A percentile compares a stretch with the other conserved stretches of the same genome.
Conservation (phyloP, 2,888 invertebrate species). For the Limenitis camilla region DNA sequence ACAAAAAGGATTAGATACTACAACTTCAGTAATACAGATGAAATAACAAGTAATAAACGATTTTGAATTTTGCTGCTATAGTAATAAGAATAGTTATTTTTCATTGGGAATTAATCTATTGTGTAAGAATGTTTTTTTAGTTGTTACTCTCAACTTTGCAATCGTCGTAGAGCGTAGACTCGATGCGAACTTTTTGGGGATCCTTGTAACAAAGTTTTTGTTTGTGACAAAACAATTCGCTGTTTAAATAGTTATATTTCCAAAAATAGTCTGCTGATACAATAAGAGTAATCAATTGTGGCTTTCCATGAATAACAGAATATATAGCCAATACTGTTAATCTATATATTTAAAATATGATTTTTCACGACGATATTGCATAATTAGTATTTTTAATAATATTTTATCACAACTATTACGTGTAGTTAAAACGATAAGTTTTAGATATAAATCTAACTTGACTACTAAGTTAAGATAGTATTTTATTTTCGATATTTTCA, state of each 20-base stretch:
- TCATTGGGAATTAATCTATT: neutral
- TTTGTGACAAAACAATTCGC: neutral
- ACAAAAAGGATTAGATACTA: slow-evolving; percentile 63
- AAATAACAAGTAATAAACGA: slow-evolving; percentile 14
- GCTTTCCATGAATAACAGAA: too few relatives aligned
- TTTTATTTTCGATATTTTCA: too few relatives aligned
- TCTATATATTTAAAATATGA: too few relatives aligned
- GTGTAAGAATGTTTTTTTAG: slow-evolving; percentile 48
- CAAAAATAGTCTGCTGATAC: too few relatives aligned
- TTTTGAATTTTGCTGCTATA: slow-evolving; percentile 30
- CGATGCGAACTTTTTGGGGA: slow-evolving; percentile 19
- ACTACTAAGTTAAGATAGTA: too few relatives aligned
- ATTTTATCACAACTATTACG: too few relatives aligned
- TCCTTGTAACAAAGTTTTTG: neutral
- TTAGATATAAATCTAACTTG: too few relatives aligned
- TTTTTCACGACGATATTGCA: too few relatives aligned
- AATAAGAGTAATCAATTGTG: too few relatives aligned
- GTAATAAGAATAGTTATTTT: slow-evolving; percentile 20
- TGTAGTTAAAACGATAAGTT: too few relatives aligned
- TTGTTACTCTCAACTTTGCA: slow-evolving; percentile 50
- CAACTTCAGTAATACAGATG: slow-evolving; percentile 25
- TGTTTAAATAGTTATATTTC: neutral
- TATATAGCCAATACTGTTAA: too few relatives aligned
- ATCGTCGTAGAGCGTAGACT: slow-evolving; percentile 49
- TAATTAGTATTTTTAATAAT: too few relatives aligned